Base-by-base conservation (phyloP, 2,113 vertebrate genomes). In the Rhynchomys soricoides region DNA sequence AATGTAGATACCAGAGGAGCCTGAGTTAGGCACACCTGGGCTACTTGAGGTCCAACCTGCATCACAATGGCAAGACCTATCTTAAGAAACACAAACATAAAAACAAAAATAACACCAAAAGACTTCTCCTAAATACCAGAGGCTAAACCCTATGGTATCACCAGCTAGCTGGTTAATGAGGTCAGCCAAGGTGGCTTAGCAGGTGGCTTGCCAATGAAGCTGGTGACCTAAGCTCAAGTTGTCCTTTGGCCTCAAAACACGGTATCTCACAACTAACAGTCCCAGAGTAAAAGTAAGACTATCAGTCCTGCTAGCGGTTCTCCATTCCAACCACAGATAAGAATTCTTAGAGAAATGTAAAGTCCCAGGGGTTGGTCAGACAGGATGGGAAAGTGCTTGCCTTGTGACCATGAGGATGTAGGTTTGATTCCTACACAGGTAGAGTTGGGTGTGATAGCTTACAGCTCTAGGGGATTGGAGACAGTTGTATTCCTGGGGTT, bases 181-280 rank as follows among this genome's bases (percentile, higher is more conserved):
- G n/a, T 22, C 22, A 83, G 79, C 79, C 79, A 59, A 83, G 79
- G 26, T 59, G 79, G n/a, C n/a, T 62, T 83, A 83, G 55, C 78
- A 57, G 34, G 37, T 57, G 50, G 48, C 78, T 57, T 81, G 79
- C 55, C 79, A 29, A n/a, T n/a, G 57, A 59, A 59, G n/a, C 37
- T 26, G 37, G n/a, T 62, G 79, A 83, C 79, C 79, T 43, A 40
- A 26, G n/a, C n/a, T 29, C 52, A 26, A 40, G 52, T 57, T 40
- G 55, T 43, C 55, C 79, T 29, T n/a, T 82, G 79, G 26, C 79
- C 79, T 29, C n/a, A 40, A 59, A 59, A 83, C 79, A 59, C 11
- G 45, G 22, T 22, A 4, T 6, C 40, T 55, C n/a, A 40, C 78
- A 57, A 7, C 21, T n/a, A 55, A 57, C 37, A 57, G 12, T 10